These are phyloP conservation scores for Macrosoma leucophasiata DNA, from an alignment of 2,888 invertebrate species.

Conservation along the genomic window DNA sequence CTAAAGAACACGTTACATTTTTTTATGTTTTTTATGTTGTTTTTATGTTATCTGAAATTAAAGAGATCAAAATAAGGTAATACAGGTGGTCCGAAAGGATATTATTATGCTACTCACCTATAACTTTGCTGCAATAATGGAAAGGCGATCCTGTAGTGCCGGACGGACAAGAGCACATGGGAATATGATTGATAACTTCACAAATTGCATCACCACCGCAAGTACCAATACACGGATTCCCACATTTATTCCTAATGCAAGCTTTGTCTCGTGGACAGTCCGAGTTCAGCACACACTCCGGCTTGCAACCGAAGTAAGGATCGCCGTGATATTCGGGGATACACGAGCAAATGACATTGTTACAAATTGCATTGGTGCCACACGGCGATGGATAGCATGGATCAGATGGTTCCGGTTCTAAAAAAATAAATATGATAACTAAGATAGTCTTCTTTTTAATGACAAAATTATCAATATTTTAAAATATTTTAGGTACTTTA, in stretches of 20 bases:
- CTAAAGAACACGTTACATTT: no score
- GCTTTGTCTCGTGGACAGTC: constrained; percentile 82
- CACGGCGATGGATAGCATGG: constrained; percentile 83
- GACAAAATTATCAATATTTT: no score
- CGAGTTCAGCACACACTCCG: constrained; percentile 85
- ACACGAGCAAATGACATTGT: constrained; percentile 81
- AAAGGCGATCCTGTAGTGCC: constrained; percentile 80
- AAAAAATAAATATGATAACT: no score
- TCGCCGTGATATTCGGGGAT: constrained; percentile 83
- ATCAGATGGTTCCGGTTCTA: constrained; percentile 60
- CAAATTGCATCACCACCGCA: constrained; percentile 78
- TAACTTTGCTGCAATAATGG: constrained; percentile 69
- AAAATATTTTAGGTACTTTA: constrained; percentile 2
- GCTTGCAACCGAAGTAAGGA: constrained; percentile 83
- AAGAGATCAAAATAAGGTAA: neutral
- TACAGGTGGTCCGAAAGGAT: neutral
- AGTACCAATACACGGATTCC: constrained; percentile 82
- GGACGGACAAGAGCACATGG: constrained; percentile 79
- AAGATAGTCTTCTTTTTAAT: no score
- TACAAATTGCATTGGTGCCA: constrained; percentile 79
- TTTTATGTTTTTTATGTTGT: no score
- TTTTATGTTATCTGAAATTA: no score
- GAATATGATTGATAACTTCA: constrained; percentile 80
- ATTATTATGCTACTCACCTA: constrained; percentile 32
- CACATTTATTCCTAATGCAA: constrained; percentile 84